These are phyloP conservation scores for Apogon hyalosoma DNA, from an alignment of 2,797 vertebrate species.

Conservation along the genomic window DNA sequence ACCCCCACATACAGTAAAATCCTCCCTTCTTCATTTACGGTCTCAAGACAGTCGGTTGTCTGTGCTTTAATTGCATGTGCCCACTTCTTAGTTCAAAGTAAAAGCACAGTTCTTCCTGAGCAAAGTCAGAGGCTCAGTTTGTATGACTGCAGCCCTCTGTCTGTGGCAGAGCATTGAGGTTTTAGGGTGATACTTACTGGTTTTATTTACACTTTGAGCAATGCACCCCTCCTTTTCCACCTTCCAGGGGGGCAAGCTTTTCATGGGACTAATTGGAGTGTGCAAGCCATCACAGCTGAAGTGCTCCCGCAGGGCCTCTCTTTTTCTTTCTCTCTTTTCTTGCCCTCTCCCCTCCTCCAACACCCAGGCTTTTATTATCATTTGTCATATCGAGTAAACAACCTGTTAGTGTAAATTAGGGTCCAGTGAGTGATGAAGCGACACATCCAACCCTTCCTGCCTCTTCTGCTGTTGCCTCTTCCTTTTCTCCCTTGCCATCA, in stretches of 20 bases:
- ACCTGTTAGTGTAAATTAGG: slow-evolving; percentile 85
- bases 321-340: slow-evolving; percentile 56
- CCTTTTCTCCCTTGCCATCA: slow-evolving; percentile 47
- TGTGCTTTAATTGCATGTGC: slow-evolving; percentile 15
- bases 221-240: slow-evolving; percentile 45
- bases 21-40: neutral
- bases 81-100: neutral
- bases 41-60: slow-evolving; percentile 14
- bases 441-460: slow-evolving; percentile 69
- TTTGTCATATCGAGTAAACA: slow-evolving; percentile 82
- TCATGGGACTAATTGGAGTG: slow-evolving; percentile 86
- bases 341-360: slow-evolving; percentile 68
- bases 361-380: slow-evolving; percentile 79
- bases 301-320: slow-evolving; percentile 78
- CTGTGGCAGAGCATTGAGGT: slow-evolving; percentile 38
- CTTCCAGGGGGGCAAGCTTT: slow-evolving; percentile 69
- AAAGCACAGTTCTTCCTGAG: neutral
- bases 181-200: slow-evolving; percentile 60
- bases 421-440: slow-evolving; percentile 81
- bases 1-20: slow-evolving; percentile 1
- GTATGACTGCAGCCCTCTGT: slow-evolving; percentile 23
- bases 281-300: slow-evolving; percentile 80
- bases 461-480: slow-evolving; percentile 44
- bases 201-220: slow-evolving; percentile 66
- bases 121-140: neutral